Conservation (phyloP, 2,113 vertebrate species). For the Nerophis ophidion region DNA sequence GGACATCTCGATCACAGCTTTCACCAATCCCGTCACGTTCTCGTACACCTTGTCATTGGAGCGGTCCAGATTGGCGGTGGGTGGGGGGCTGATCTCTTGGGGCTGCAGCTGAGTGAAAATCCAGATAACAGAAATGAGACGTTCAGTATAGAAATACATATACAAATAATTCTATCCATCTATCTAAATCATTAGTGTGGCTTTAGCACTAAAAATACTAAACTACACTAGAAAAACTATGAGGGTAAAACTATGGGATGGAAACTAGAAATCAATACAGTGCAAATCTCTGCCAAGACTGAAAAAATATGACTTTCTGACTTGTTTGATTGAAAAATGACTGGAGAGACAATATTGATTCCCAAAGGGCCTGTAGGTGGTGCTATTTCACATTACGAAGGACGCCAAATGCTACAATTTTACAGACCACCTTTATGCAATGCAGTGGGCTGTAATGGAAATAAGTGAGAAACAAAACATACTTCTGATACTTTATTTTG, state of each 20-base stretch:
- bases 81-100: conserved; percentile 95
- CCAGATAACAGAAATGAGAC: background rate
- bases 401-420: too few relatives aligned
- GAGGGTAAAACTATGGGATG: background rate
- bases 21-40: conserved; percentile 94
- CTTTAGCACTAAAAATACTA: background rate
- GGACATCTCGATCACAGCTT: conserved; percentile 98
- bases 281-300: background rate
- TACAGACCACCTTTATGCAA: too few relatives aligned
- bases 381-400: background rate
- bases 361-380: background rate
- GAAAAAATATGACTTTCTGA: background rate
- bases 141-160: background rate
- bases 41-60: conserved; percentile 98
- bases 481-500: too few relatives aligned
- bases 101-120: conserved; percentile 82
- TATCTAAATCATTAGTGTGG: too few relatives aligned
- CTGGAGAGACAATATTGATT: background rate
- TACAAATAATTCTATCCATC: too few relatives aligned
- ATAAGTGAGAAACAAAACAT: too few relatives aligned
- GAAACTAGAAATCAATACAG: too few relatives aligned
- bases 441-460: too few relatives aligned
- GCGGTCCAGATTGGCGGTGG: conserved; percentile 94
- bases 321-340: background rate
- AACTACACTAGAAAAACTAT: background rate